Base-by-base conservation (phyloP, 2,888 invertebrate species). In the Diplolepis rosae region DNA sequence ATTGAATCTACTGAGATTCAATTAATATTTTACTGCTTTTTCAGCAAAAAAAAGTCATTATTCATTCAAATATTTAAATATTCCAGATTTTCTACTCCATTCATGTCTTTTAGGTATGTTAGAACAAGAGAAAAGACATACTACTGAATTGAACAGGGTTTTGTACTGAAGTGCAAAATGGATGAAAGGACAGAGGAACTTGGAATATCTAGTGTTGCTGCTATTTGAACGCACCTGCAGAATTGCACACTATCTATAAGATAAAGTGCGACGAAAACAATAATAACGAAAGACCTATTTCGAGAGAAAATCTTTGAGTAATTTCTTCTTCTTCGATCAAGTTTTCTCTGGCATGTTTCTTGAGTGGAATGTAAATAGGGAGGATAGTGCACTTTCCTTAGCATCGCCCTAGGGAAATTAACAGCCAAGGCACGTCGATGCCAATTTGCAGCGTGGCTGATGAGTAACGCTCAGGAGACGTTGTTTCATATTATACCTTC, bases 391-490 rank as follows among this genome's bases (percentile, higher is more conserved):
- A 30, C 35, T 18, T 30, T 48, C 42, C 27, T 66, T 54, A 24
- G 22, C 42, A 50, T 42, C 66, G 71, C 80, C 80, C 80, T 65
- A 70, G 81, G 82, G 80, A 83, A 83, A 82, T 82, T 78, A 82
- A 61, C 61, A 61, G 27, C 71, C 69, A 69, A 74, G 77, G 70
- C 77, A 66, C 76, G 78, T 78, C 77, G 78, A 76, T 78, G 72
- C 75, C 77, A 79, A 78, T 80, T 79, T 77, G 56, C 68, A 56
- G 61, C 50, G 51, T 66, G 50, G 65, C 71, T 73, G 75, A 80
- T 80, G 77, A 79, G 68, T 70, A 75, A 71, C 72, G 73, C 68
- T 68, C 65, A 54, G 30, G 54, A 54, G 54, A 32, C 54, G 54
- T 3, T 54, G 54, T 35, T 56, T 56, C 35, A 61, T 61, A 42